Evolutionary conservation across 2,888 invertebrate genomes (phyloP), one percentile per base, ranked within the genome.

Genomic region (Drosophila engyochracea): DNA sequence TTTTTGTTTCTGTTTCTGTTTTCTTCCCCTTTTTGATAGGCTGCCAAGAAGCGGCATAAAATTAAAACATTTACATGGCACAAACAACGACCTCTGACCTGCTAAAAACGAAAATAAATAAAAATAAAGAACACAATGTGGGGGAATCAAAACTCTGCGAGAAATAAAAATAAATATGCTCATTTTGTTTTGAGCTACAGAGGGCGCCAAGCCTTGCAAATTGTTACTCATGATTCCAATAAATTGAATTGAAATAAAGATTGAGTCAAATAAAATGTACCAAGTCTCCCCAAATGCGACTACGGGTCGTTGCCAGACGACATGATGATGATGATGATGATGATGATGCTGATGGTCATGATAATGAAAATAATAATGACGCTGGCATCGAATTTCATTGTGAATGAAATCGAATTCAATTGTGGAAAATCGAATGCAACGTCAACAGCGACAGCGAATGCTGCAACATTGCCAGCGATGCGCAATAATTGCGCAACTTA

Each of bases 1-100:
- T 59, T 33, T 22, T 66, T 35, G 6, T 44, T 41, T 57, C 63
- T 64, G 12, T n/a, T 44, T 14, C 22, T 66, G 59, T 55, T 68
- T 54, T 31, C n/a, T 10, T 12, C 22, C 37, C 41, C 44, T 52
- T 76, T 74, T 85, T 85, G 85, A 89, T 82, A 74, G 78, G 60
- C 73, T 85, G 85, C 85, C 85, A 85, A 89, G 69, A 58, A 58
- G 16, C 31, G 49, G 54, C 69, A 69, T 73, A 73, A 84, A 89
- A 87, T 89, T 74, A 89, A 89, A 85, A 89, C 87, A 85, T 89
- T 85, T 79, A 89, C 87, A 84, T 64, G 65, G 72, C 67, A 60
- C 67, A 75, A 64, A 69, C 71, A 64, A 67, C 62, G 65, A 66
- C 68, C 70, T 80, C 55, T 69, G 81, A 72, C 61, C 58, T 63